Conservation (phyloP, 2,797 vertebrate genomes). For the Thripadectes ignobilis region DNA sequence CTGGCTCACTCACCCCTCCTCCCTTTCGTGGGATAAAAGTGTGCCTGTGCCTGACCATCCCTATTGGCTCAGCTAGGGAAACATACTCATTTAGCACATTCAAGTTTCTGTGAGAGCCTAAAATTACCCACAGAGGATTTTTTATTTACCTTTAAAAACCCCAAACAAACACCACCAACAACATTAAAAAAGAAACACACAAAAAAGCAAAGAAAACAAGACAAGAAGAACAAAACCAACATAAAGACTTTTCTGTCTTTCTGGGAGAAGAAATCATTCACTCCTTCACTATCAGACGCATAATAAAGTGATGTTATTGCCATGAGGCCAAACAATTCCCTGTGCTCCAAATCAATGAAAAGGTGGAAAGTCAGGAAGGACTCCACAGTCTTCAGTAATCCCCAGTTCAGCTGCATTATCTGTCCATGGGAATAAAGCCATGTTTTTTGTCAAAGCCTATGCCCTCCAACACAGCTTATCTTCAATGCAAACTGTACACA, state of each 20-base stretch:
- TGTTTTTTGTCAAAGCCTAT: background rate
- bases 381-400: background rate
- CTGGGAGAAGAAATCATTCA: background rate
- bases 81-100: slow-evolving; percentile 39
- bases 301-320: background rate
- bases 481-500: background rate
- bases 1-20: slow-evolving; percentile 67
- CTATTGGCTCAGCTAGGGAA: slow-evolving; percentile 63
- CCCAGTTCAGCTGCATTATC: background rate
- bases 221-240: background rate
- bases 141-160: background rate
- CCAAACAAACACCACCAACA: background rate
- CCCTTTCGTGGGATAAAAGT: slow-evolving; percentile 56
- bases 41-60: slow-evolving; percentile 47
- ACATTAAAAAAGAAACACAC: background rate
- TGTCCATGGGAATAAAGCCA: background rate
- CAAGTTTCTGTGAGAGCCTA: slow-evolving; percentile 45
- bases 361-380: background rate
- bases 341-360: accelerated
- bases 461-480: background rate
- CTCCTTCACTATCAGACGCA: background rate
- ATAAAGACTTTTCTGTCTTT: background rate
- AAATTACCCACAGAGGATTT: slow-evolving; percentile 30
- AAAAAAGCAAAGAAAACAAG: background rate
- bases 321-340: background rate